Conservation (phyloP, 2,113 vertebrate genomes). For the Cyprinodon brontotheroides region DNA sequence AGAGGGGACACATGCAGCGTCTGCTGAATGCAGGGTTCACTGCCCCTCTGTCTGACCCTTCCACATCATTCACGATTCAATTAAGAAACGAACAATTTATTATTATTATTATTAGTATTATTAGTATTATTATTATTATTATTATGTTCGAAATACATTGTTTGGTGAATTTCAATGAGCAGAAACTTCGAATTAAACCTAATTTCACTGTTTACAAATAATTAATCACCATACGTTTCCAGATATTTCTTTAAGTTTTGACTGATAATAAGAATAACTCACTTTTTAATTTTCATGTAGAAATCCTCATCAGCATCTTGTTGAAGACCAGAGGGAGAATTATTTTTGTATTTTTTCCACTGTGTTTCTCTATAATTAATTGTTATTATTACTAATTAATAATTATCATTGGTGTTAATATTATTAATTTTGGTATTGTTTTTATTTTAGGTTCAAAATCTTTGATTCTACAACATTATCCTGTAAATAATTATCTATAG, state of each 20-base stretch:
- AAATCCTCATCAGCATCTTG: neutral
- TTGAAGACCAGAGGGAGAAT: no score
- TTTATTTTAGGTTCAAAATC: no score
- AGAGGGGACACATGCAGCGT: constrained; percentile 23
- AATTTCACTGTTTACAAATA: neutral
- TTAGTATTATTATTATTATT: constrained; percentile 6
- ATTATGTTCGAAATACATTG: no score
- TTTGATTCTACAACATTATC: no score
- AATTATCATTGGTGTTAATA: no score
- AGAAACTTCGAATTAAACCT: neutral
- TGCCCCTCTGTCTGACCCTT: neutral
- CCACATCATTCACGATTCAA: neutral
- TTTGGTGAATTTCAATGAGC: no score
- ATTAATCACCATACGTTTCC: neutral
- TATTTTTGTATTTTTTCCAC: neutral
- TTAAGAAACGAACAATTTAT: neutral
- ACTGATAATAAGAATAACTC: neutral
- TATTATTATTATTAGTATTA: constrained; percentile 2
- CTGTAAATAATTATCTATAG: no score
- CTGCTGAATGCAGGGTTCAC: constrained; percentile 9
- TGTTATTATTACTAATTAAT: neutral
- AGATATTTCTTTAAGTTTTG: neutral
- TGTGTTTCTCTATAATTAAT: neutral
- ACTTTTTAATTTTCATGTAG: neutral
- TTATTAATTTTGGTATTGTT: no score